Percentiles rank a stretch among this genome's conserved stretches.
These are phyloP conservation scores for Drosophila nasuta DNA, from an alignment of 1,140 invertebrate species.

Conservation along the genomic window DNA sequence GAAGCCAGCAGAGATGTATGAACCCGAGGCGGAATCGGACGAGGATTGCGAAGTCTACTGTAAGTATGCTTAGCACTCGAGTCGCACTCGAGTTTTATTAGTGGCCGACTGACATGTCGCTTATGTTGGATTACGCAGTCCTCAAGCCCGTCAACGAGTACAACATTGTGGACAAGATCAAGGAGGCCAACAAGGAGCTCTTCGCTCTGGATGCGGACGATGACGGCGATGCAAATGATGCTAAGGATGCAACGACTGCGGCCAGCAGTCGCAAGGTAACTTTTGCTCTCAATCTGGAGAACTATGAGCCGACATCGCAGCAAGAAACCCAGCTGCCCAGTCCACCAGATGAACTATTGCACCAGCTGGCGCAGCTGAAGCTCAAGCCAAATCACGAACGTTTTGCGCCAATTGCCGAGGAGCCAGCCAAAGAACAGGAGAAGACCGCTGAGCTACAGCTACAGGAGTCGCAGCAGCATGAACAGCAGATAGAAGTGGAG, in stretches of 20 bases:
- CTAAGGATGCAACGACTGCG: constrained; percentile 32
- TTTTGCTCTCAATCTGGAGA: constrained; percentile 75
- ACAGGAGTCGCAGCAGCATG: background rate
- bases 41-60: constrained; percentile 93
- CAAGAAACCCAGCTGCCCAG: constrained; percentile 38
- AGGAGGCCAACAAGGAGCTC: constrained; percentile 82
- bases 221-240: constrained; percentile 1
- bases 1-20: constrained; percentile 86
- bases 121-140: constrained; percentile 75
- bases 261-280: constrained; percentile 68
- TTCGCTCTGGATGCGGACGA: constrained; percentile 51
- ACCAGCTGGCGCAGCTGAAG: constrained; percentile 89
- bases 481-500: constrained; percentile 33
- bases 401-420: constrained; percentile 58
- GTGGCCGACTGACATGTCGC: constrained; percentile 50
- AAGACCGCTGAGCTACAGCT: background rate
- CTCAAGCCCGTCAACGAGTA: constrained; percentile 83
- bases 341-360: constrained; percentile 62
- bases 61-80: constrained; percentile 52
- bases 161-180: constrained; percentile 84
- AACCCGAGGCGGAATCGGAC: constrained; percentile 96
- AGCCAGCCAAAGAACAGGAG: constrained; percentile 12
- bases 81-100: constrained; percentile 13
- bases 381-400: constrained; percentile 40
- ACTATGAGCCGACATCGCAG: constrained; percentile 66